phyloP scores from a whole-genome alignment of 2,888 invertebrate species.

The Amaurobius ferox region DNA sequence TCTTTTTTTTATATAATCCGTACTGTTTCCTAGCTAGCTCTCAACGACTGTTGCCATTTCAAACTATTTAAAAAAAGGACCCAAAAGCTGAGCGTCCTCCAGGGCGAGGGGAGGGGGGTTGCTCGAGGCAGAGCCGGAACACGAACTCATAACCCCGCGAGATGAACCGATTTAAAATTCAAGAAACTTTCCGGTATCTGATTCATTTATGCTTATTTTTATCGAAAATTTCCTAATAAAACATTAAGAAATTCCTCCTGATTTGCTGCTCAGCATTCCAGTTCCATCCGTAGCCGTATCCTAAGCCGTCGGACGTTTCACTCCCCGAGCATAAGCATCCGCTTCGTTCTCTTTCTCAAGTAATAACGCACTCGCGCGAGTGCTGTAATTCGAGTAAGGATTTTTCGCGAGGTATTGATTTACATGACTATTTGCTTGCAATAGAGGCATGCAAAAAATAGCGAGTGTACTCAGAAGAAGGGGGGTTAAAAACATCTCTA shows the following conservation, averaged over 20 bases:
- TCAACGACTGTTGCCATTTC: no score
- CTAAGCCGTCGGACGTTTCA: slow-evolving; percentile 17
- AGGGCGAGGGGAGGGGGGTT: no score
- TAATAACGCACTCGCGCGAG: slow-evolving; percentile 36
- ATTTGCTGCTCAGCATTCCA: slow-evolving; percentile 35
- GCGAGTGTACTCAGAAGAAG: neutral
- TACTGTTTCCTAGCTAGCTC: no score
- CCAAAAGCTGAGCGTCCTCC: no score
- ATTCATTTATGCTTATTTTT: slow-evolving; percentile 20
- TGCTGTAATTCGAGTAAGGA: slow-evolving; percentile 53
- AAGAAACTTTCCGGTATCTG: slow-evolving; percentile 18
- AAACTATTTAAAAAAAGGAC: no score
- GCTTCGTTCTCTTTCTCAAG: slow-evolving; percentile 34
- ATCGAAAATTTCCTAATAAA: neutral
- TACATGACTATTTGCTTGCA: slow-evolving; percentile 58
- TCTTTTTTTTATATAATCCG: no score
- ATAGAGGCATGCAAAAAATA: slow-evolving; percentile 26
- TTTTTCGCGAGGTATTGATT: slow-evolving; percentile 59
- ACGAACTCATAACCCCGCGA: no score
- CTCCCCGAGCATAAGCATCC: slow-evolving; percentile 38
- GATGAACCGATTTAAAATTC: slow-evolving; percentile 45
- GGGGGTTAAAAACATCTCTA: slow-evolving; percentile 68
- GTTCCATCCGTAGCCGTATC: neutral
- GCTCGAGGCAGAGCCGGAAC: no score
- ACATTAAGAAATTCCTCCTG: slow-evolving; percentile 19